Conservation (phyloP, 2,888 invertebrate species). For the Frankliniella fusca region DNA sequence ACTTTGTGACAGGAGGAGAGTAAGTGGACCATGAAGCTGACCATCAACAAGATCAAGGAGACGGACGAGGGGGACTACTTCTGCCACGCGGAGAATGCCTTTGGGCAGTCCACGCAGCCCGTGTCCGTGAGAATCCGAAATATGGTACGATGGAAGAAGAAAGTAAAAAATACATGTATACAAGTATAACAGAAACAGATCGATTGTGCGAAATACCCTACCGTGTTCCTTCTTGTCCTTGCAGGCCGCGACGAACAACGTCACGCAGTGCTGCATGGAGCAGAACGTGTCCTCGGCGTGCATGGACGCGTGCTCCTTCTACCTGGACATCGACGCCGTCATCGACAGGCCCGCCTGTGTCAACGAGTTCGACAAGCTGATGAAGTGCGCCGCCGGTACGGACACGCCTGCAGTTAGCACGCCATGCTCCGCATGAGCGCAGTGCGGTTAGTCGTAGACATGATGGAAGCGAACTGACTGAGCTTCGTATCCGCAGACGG, state of each 20-base stretch:
- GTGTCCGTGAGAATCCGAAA: conserved; percentile 69
- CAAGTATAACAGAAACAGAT: neutral
- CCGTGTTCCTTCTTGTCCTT: conserved; percentile 34
- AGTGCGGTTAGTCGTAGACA: neutral
- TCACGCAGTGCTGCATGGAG: conserved; percentile 74
- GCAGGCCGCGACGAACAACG: conserved; percentile 60
- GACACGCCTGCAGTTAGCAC: too few species aligned
- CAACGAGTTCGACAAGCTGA: conserved; percentile 76
- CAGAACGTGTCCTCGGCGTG: conserved; percentile 75
- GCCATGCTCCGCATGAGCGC: neutral
- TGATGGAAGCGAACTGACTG: neutral
- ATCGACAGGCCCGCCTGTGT: conserved; percentile 77
- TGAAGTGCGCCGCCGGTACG: conserved; percentile 75
- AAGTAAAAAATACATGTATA: neutral
- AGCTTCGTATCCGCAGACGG: conserved; percentile 46
- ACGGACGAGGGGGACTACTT: conserved; percentile 74
- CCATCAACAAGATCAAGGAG: conserved; percentile 66
- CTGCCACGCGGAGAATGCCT: conserved; percentile 80
- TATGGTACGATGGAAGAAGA: conserved; percentile 43
- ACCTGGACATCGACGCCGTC: conserved; percentile 76
- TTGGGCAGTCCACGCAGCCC: conserved; percentile 67
- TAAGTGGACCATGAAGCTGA: conserved; percentile 68
- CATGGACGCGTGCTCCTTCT: conserved; percentile 78
- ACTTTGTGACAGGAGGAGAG: conserved; percentile 54
- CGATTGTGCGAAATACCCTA: neutral